Evolutionary conservation across 2,888 invertebrate species (phyloP).

Genomic region (Camponotus fellah): DNA sequence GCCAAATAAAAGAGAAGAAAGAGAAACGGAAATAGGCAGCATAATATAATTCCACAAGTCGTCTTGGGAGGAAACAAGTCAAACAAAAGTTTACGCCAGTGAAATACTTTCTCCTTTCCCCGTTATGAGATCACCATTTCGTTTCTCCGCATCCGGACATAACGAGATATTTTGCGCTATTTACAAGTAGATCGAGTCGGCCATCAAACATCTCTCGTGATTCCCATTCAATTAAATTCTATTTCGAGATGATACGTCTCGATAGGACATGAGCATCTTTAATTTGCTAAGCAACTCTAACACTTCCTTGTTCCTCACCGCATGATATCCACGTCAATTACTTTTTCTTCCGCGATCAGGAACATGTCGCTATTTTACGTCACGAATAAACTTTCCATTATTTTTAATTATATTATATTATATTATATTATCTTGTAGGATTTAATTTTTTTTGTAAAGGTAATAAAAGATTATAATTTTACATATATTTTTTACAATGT

Average conservation of each 20-base stretch:
- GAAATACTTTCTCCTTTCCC: constrained; percentile 85
- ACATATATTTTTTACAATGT: neutral
- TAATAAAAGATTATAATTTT: neutral
- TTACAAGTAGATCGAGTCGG: constrained; percentile 19
- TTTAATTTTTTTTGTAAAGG: neutral
- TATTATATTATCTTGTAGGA: neutral
- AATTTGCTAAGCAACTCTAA: constrained; percentile 8
- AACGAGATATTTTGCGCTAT: constrained; percentile 45
- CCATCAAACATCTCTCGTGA: neutral
- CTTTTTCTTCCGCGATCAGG: constrained; percentile 41
- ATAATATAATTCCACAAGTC: constrained; percentile 83
- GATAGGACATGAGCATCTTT: constrained; percentile 8
- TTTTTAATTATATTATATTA: neutral
- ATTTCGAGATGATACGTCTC: neutral
- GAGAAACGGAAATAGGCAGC: neutral
- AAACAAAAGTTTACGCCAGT: constrained; percentile 70
- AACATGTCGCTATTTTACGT: neutral
- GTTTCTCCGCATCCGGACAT: constrained; percentile 50
- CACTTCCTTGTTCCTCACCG: constrained; percentile 41
- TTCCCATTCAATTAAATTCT: constrained; percentile 22
- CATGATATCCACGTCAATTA: neutral
- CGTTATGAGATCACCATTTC: constrained; percentile 83
- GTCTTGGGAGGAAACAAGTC: constrained; percentile 76
- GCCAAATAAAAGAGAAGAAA: neutral
- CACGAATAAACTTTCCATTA: neutral